phyloP scores from a whole-genome alignment of 1,140 invertebrate species.

The Bathynomus jamesi region DNA sequence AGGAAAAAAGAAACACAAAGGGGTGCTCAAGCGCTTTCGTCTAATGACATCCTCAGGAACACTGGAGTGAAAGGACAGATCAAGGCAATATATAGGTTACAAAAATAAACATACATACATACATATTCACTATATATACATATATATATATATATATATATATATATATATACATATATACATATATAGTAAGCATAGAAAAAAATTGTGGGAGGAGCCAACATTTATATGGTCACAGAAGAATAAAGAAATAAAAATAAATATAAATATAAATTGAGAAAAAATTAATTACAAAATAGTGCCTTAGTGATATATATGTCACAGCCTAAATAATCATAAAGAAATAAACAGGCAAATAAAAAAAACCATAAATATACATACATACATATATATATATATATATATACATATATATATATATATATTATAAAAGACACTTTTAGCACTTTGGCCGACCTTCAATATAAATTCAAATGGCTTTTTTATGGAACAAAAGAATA shows the following conservation, averaged over 20 bases:
- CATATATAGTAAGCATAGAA: background rate
- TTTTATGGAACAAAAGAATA: background rate
- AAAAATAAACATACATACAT: background rate
- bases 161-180: constrained; percentile 1
- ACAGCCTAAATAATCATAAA: background rate
- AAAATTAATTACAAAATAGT: background rate
- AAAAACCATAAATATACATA: background rate
- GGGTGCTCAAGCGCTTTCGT: no score
- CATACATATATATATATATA: background rate
- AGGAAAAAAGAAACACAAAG: no score
- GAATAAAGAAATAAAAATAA: background rate
- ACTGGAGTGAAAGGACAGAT: no score
- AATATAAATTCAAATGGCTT: no score
- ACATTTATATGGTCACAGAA: background rate
- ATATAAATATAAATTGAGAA: background rate
- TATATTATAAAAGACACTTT: no score
- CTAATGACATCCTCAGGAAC: no score
- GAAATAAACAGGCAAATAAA: background rate
- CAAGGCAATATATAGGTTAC: background rate
- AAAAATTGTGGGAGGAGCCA: background rate
- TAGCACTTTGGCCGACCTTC: no score
- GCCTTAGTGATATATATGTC: background rate
- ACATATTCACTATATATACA: background rate
- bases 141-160: background rate
- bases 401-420: background rate